Conservation (phyloP, 2,888 invertebrate species). For the Helobdella robusta region DNA sequence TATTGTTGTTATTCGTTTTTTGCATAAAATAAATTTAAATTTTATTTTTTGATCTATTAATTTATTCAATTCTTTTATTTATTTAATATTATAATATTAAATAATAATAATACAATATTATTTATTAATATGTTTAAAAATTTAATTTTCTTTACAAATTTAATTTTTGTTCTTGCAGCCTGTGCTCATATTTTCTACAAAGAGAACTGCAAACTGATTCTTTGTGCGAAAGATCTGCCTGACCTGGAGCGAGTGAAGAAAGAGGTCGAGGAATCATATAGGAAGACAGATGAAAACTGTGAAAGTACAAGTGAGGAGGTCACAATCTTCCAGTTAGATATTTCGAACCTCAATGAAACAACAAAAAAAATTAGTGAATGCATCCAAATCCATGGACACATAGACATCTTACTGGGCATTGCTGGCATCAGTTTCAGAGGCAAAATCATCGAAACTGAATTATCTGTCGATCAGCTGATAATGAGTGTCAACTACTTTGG, state of each 20-base stretch:
- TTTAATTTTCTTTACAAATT: background rate
- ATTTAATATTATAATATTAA: background rate
- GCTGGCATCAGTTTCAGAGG: slow-evolving; percentile 72
- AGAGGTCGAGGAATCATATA: slow-evolving; percentile 53
- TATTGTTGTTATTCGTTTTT: background rate
- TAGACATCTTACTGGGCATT: slow-evolving; percentile 86
- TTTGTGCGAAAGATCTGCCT: slow-evolving; percentile 68
- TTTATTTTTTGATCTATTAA: no score
- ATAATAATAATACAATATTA: no score
- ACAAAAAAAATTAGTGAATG: slow-evolving; percentile 60
- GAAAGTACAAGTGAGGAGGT: slow-evolving; percentile 30
- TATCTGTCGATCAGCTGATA: slow-evolving; percentile 73
- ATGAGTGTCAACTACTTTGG: slow-evolving; percentile 94
- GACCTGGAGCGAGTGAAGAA: slow-evolving; percentile 73
- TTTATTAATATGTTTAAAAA: background rate
- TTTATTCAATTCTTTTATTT: background rate
- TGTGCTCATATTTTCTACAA: slow-evolving; percentile 74
- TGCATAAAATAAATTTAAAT: background rate
- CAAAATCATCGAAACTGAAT: slow-evolving; percentile 62
- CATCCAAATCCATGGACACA: slow-evolving; percentile 42
- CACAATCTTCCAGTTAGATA: slow-evolving; percentile 57
- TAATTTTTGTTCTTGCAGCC: slow-evolving; percentile 50
- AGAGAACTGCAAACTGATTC: slow-evolving; percentile 71
- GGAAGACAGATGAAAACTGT: background rate
- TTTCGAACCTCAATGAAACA: slow-evolving; percentile 59